Evolutionary conservation across 1,140 invertebrate genomes (phyloP).

Genomic region (Drosophila lowei): DNA sequence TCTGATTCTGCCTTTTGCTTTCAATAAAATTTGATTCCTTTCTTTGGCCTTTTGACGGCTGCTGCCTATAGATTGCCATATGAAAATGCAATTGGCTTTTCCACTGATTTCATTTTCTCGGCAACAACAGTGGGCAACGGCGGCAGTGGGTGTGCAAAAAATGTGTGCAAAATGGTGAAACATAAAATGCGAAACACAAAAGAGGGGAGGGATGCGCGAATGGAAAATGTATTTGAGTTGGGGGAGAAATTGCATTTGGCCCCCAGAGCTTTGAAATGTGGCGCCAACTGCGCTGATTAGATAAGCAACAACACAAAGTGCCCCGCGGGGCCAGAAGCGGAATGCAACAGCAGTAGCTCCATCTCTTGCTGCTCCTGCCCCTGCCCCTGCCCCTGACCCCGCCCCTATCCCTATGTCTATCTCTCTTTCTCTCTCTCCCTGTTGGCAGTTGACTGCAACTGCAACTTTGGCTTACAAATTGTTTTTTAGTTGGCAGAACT

Average conservation of each 20-base stretch:
- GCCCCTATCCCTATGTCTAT: too few species aligned
- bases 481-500: conserved; percentile 76
- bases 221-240: not conserved
- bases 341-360: too few species aligned
- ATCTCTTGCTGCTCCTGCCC: too few species aligned
- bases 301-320: conserved; percentile 61
- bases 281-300: conserved; percentile 71
- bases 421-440: not conserved
- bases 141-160: not conserved
- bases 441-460: conserved; percentile 50
- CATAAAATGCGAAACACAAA: conserved; percentile 29
- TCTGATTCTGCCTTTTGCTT: conserved; percentile 1
- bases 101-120: conserved; percentile 56
- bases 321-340: conserved; percentile 20
- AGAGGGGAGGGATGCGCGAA: too few species aligned
- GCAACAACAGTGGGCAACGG: not conserved
- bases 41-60: conserved; percentile 30
- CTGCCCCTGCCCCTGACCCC: too few species aligned
- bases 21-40: conserved; percentile 23
- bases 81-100: conserved; percentile 68
- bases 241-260: conserved; percentile 48
- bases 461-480: conserved; percentile 76
- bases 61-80: conserved; percentile 58
- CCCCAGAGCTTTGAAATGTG: conserved; percentile 58
- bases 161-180: not conserved